A percentile compares a stretch with the other conserved stretches of the same genome.
Conservation (phyloP, 1,140 invertebrate species). For the Pogonognathellus flavescens region DNA sequence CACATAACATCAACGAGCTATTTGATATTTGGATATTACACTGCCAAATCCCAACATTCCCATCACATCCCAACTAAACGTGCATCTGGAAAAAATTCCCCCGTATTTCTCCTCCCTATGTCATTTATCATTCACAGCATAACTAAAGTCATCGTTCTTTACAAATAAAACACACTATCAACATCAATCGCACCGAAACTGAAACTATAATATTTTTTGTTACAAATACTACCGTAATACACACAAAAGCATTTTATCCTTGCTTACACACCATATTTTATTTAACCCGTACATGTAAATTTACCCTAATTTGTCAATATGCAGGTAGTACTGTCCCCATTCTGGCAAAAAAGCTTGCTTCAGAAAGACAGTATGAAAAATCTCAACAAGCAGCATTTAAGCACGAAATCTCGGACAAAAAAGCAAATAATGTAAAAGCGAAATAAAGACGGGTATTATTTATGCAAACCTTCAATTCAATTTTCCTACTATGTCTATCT, state of each 20-base stretch:
- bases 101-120: conserved; percentile 14
- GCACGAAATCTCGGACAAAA: not conserved
- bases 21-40: conserved; percentile 42
- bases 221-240: not conserved
- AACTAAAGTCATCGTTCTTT: conserved; percentile 29
- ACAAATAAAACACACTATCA: conserved; percentile 38
- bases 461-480: conserved; percentile 33
- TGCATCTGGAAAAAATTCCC: conserved; percentile 8
- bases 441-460: not conserved
- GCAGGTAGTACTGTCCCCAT: no score
- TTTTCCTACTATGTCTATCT: not conserved
- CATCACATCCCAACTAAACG: conserved; percentile 44
- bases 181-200: not conserved
- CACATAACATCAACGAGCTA: conserved; percentile 28
- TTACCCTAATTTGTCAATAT: no score
- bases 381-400: not conserved
- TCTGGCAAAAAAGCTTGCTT: no score
- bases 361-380: no score
- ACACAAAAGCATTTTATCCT: not conserved
- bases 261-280: no score
- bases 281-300: no score
- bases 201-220: not conserved
- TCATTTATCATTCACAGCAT: conserved; percentile 44
- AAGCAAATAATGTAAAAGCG: conserved; percentile 14
- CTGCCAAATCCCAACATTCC: conserved; percentile 7